phyloP scores from a whole-genome alignment of 1,140 invertebrate genomes.

The Orchestia grillus region DNA sequence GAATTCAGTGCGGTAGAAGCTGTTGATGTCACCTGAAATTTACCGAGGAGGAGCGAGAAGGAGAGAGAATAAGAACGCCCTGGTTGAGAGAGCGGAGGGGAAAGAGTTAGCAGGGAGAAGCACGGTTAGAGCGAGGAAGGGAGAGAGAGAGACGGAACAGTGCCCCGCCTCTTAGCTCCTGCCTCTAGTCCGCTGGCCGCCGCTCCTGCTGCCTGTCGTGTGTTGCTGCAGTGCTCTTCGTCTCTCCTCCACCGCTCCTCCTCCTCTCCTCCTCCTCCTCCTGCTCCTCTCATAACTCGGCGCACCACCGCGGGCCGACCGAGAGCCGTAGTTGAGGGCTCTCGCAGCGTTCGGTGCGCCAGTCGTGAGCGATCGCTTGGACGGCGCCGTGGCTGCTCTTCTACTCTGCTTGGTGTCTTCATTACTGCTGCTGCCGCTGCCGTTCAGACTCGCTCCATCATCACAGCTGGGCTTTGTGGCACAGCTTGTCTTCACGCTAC shows the following conservation, averaged over 20 bases:
- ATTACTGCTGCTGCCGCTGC: conserved; percentile 52
- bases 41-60: background rate
- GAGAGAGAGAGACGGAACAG: background rate
- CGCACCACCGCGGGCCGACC: background rate
- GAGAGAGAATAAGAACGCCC: background rate
- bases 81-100: no score
- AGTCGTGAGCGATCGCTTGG: conserved; percentile 52
- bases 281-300: background rate
- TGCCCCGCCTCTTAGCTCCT: conserved; percentile 46
- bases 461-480: conserved; percentile 39
- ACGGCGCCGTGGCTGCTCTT: conserved; percentile 49
- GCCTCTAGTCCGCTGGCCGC: conserved; percentile 53
- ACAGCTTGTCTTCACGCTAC: conserved; percentile 25
- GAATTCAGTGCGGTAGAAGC: background rate
- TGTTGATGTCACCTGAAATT: conserved; percentile 43
- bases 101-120: background rate
- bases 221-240: conserved; percentile 56
- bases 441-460: conserved; percentile 18
- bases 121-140: background rate
- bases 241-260: conserved; percentile 26
- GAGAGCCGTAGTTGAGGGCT: conserved; percentile 44
- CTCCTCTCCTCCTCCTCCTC: conserved; percentile 18
- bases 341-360: conserved; percentile 6
- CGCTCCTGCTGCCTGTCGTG: conserved; percentile 51
- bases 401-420: conserved; percentile 55